Conservation (phyloP, 2,888 invertebrate species). For the Clitarchus hookeri region DNA sequence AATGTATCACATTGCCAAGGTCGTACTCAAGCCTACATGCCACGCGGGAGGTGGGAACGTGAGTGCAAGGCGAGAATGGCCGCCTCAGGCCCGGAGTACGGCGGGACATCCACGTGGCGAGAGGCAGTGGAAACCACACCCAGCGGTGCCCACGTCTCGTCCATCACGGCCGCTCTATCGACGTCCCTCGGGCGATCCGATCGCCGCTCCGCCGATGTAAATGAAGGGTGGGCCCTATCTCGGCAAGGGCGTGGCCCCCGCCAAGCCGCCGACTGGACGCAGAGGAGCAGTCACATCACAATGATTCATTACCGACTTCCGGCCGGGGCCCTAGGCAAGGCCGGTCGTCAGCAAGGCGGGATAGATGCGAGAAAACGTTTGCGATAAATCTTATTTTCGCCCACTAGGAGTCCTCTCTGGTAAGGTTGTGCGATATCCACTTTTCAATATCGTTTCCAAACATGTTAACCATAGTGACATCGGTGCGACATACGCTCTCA, state of each 20-base stretch:
- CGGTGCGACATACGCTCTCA: too few relatives aligned
- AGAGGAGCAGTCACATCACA: neutral
- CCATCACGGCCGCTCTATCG: slow-evolving; percentile 25
- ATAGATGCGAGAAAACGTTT: neutral
- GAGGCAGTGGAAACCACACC: neutral
- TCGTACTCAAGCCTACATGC: too few relatives aligned
- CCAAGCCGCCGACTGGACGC: neutral
- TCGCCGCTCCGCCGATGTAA: slow-evolving; percentile 18
- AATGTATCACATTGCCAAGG: too few relatives aligned
- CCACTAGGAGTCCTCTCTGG: too few relatives aligned
- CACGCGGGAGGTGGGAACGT: too few relatives aligned
- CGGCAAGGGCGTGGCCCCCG: neutral
- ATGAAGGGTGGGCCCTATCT: slow-evolving; percentile 33
- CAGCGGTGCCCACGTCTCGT: slow-evolving; percentile 18
- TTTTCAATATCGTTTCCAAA: too few relatives aligned
- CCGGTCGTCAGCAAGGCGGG: neutral
- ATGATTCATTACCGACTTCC: slow-evolving; percentile 14
- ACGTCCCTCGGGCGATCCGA: neutral
- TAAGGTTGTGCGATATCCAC: too few relatives aligned
- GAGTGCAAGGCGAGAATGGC: too few relatives aligned
- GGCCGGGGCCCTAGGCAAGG: neutral
- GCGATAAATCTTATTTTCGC: neutral
- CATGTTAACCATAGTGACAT: too few relatives aligned
- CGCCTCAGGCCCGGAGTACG: too few relatives aligned
- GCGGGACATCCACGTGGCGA: too few relatives aligned